phyloP scores from a whole-genome alignment of 2,797 vertebrate genomes.

The Schizopygopsis pylzovi region DNA sequence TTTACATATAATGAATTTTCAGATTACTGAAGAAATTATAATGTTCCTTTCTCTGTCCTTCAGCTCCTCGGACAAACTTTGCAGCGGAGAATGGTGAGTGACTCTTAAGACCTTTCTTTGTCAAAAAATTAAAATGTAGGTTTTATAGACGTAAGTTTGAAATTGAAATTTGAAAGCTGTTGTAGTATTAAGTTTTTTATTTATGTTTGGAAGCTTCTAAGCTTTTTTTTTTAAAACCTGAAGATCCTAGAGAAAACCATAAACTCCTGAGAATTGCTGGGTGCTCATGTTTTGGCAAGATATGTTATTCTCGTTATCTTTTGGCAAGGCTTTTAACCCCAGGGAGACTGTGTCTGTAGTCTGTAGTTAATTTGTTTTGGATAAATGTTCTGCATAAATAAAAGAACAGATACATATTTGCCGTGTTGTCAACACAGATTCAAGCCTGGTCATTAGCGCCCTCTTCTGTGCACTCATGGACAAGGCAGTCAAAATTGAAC shows the following conservation, averaged over 20 bases:
- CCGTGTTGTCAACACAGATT: background rate
- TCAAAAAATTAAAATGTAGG: too few relatives aligned
- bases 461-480: constrained; percentile 31
- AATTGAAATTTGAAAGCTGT: background rate
- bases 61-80: constrained; percentile 87
- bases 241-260: background rate
- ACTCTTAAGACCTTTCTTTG: background rate
- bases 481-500: background rate
- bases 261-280: background rate
- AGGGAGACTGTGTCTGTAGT: background rate
- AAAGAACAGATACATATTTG: constrained; percentile 7
- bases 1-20: background rate
- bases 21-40: background rate
- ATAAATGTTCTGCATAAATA: background rate
- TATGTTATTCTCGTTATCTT: background rate
- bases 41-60: constrained; percentile 43
- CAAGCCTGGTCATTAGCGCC: constrained; percentile 10
- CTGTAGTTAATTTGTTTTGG: background rate
- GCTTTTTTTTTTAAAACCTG: background rate
- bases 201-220: background rate
- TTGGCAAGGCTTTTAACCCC: background rate
- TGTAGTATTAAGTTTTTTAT: background rate
- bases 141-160: background rate
- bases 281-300: background rate
- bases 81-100: constrained; percentile 90